Evolutionary conservation across 2,113 vertebrate genomes (phyloP).

Genomic region (Orcinus orca): DNA sequence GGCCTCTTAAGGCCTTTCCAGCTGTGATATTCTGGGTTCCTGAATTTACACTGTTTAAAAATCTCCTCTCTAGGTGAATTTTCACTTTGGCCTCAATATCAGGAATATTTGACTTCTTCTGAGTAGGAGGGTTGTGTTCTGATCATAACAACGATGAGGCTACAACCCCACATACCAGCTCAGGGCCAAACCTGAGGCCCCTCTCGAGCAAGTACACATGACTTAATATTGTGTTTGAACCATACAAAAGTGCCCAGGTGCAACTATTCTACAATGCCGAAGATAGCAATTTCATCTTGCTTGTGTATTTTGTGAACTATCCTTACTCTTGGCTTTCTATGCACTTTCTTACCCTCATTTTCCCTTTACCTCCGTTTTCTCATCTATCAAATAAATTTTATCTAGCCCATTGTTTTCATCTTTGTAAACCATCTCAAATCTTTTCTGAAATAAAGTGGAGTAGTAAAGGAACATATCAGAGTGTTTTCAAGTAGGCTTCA

Average conservation of each 20-base stretch:
- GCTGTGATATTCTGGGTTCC: neutral
- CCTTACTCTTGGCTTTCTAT: neutral
- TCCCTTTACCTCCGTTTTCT: neutral
- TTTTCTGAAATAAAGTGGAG: conserved; percentile 42
- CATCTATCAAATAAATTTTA: conserved; percentile 44
- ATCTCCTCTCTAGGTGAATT: neutral
- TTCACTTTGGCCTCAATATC: neutral
- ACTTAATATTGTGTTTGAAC: neutral
- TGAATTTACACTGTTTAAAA: neutral
- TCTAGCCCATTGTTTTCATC: neutral
- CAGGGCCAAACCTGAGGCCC: neutral
- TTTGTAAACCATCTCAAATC: conserved; percentile 48
- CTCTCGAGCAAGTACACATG: neutral
- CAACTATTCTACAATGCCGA: neutral
- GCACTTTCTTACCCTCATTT: neutral
- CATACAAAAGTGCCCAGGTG: neutral
- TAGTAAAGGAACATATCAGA: conserved; percentile 47
- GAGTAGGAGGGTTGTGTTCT: neutral
- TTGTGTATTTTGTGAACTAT: neutral
- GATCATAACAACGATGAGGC: neutral
- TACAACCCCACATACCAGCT: neutral
- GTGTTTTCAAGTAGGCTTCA: conserved; percentile 51
- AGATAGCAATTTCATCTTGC: neutral
- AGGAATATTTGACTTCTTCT: neutral
- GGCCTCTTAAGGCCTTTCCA: neutral